phyloP scores from a whole-genome alignment of 2,797 vertebrate species.

The Vultur gryphus region DNA sequence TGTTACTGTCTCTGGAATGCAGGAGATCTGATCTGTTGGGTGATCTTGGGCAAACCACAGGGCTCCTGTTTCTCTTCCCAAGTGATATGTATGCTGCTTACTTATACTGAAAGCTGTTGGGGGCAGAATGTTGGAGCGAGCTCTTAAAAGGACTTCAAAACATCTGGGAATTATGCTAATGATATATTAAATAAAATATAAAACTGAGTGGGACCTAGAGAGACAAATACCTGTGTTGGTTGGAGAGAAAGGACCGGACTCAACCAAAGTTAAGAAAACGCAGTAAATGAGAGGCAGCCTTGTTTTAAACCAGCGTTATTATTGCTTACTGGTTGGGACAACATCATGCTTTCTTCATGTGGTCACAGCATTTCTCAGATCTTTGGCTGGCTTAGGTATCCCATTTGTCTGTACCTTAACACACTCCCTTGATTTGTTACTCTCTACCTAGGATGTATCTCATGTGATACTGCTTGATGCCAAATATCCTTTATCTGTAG shows the following conservation, averaged over 20 bases:
- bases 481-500: background rate
- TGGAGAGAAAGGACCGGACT: background rate
- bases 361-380: background rate
- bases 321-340: background rate
- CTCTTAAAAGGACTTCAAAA: background rate
- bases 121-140: background rate
- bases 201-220: background rate
- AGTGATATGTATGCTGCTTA: background rate
- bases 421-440: background rate
- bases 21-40: background rate
- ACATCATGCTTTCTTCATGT: background rate
- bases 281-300: background rate
- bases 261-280: background rate
- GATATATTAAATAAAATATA: background rate
- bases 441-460: background rate
- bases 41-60: background rate
- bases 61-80: background rate
- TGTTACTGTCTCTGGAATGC: background rate
- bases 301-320: background rate
- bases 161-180: background rate
- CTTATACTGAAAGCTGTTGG: background rate
- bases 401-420: background rate
- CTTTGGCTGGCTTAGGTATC: background rate
- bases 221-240: background rate
- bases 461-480: background rate